Conservation (phyloP, 2,113 vertebrate genomes). For the Enhydra lutris region DNA sequence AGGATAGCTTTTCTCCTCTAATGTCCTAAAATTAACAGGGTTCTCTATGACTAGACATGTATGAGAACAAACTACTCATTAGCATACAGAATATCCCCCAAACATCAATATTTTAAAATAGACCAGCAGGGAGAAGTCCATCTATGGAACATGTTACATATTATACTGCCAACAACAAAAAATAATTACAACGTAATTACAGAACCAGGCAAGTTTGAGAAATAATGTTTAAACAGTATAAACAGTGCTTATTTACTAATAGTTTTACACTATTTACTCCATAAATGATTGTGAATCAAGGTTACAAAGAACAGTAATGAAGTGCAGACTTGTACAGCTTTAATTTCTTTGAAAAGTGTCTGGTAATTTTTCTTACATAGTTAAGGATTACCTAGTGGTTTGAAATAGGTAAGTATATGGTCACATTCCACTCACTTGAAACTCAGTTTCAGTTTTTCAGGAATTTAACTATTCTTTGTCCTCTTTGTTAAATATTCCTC, state of each 20-base stretch:
- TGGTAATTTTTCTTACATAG: neutral
- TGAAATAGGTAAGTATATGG: neutral
- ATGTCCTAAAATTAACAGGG: neutral
- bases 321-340: neutral
- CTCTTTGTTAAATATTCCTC: neutral
- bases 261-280: neutral
- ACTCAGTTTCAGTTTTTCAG: neutral
- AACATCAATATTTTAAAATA: constrained; percentile 25
- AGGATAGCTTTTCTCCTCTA: neutral
- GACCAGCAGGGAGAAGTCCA: constrained; percentile 4
- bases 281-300: neutral
- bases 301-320: neutral
- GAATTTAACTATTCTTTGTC: neutral
- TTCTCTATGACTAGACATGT: neutral
- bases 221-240: neutral
- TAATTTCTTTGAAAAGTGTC: neutral
- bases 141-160: neutral
- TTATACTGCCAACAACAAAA: neutral
- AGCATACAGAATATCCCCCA: neutral
- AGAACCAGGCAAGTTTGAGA: neutral
- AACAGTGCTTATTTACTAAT: neutral
- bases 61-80: neutral
- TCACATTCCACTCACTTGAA: neutral
- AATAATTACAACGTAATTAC: neutral
- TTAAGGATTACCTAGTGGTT: neutral